Percentiles rank a stretch among this genome's conserved stretches.
Evolutionary conservation across 2,888 invertebrate genomes (phyloP).

Genomic region (Arrhopalites spinosus): DNA sequence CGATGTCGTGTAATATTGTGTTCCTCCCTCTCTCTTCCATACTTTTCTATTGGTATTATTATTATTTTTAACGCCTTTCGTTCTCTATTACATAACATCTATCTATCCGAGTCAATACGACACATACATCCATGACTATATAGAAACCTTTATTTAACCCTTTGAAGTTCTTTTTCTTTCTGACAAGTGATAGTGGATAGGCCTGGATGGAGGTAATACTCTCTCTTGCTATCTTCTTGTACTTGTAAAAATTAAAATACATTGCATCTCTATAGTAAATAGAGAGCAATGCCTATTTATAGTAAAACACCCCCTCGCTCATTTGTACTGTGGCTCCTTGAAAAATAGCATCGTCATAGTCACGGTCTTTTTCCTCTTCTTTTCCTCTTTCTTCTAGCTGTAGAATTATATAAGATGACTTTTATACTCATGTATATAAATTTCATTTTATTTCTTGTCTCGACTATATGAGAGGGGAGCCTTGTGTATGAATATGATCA

Average conservation of each 20-base stretch:
- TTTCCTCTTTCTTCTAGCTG: too few relatives aligned
- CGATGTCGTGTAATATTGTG: neutral
- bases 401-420: too few relatives aligned
- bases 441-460: too few relatives aligned
- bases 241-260: too few relatives aligned
- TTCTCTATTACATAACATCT: conserved; percentile 5
- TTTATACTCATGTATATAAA: too few relatives aligned
- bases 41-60: neutral
- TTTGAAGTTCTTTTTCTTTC: neutral
- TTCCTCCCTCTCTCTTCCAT: neutral
- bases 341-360: conserved; percentile 6
- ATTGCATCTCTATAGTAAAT: neutral
- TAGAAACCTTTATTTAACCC: conserved; percentile 24
- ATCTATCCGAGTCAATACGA: neutral
- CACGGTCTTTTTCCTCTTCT: neutral
- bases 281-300: conserved; percentile 18
- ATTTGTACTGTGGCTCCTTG: conserved; percentile 10
- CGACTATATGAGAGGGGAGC: too few relatives aligned
- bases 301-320: conserved; percentile 9
- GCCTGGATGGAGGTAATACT: too few relatives aligned
- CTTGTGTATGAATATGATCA: too few relatives aligned
- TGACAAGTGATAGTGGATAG: conserved; percentile 6
- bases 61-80: conserved; percentile 28
- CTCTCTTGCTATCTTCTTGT: too few relatives aligned
- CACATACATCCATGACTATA: neutral